Evolutionary conservation across 2,888 invertebrate genomes (phyloP), one percentile per base, ranked within the genome.

Genomic region (Nymphalis c-album): DNA sequence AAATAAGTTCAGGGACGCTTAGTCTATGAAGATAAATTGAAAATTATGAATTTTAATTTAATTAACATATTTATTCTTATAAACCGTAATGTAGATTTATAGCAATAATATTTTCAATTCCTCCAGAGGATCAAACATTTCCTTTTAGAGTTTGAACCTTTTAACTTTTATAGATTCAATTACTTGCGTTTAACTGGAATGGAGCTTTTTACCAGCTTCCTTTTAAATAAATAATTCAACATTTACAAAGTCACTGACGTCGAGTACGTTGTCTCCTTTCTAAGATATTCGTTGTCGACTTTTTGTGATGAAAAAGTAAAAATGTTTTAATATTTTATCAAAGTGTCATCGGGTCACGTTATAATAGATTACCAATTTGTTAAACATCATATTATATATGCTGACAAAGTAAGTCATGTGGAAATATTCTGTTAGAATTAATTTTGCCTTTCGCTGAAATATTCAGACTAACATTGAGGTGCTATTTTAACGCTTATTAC

Each of bases 111-210:
- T 13, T 40, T 57, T 18, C 18, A 35, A 31, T 57, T 40, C 18
- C 10, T 40, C 35, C 1, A 40, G 40, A 55, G 40, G 13, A 40
- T 18, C 48, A 40, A 57, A 31, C 53, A 31, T 31, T 31, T 40
- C 40, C 40, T 26, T 57, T 57, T 40, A 13, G 40, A 57, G 13
- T 57, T 57, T 40, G 57, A 57, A 35, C 18, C 55, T 55, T 66
- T 69, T 66, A 71, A 71, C 63, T 73, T 67, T 68, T 69, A 71
- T 65, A 73, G 71, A 77, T 75, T 74, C 76, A 77, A 77, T 78
- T 77, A 76, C 76, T 75, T 70, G 70, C 73, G 66, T 74, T 77
- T 74, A 73, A 72, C 71, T 68, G 61, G 50, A 72, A 67, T 50
- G 35, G 20, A 63, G 63, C 48, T 47, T 57, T 63, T 57, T 20